Conservation (phyloP, 1,140 invertebrate genomes). For the Brachionus plicatilis region DNA sequence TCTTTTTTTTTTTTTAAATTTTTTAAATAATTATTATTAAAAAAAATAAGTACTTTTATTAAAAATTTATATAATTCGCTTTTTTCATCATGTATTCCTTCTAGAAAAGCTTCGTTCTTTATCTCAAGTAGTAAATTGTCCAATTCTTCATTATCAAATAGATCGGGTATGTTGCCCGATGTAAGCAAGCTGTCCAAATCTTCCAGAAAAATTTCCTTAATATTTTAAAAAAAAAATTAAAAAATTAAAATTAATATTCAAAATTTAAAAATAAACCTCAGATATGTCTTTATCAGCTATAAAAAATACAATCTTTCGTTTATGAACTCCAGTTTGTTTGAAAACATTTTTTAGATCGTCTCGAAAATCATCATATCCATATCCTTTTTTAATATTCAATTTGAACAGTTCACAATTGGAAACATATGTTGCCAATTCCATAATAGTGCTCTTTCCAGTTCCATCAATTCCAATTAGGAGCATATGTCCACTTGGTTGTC, state of each 20-base stretch:
- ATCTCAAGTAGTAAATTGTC: slow-evolving; percentile 54
- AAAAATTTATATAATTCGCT: slow-evolving; percentile 52
- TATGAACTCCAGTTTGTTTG: background rate
- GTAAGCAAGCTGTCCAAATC: slow-evolving; percentile 56
- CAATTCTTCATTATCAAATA: slow-evolving; percentile 55
- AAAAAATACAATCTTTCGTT: slow-evolving; percentile 23
- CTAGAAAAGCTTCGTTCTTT: slow-evolving; percentile 49
- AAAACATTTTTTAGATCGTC: slow-evolving; percentile 67
- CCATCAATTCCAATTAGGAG: slow-evolving; percentile 72
- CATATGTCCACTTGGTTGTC: slow-evolving; percentile 73
- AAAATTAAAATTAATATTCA: background rate
- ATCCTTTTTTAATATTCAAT: slow-evolving; percentile 65
- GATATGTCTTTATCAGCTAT: slow-evolving; percentile 30
- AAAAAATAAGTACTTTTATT: slow-evolving; percentile 42
- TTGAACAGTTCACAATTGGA: slow-evolving; percentile 50
- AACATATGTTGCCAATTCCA: slow-evolving; percentile 51
- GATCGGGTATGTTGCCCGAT: slow-evolving; percentile 54
- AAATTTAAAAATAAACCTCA: background rate
- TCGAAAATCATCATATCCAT: slow-evolving; percentile 69
- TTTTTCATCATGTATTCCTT: slow-evolving; percentile 50
- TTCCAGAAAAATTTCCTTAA: slow-evolving; percentile 54
- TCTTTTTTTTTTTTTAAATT: background rate
- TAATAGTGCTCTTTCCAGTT: slow-evolving; percentile 52
- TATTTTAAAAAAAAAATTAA: background rate
- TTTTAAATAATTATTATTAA: background rate